Conservation (phyloP, 37 sponge, comb jelly and placozoan genomes). For the Halichondria panicea region DNA sequence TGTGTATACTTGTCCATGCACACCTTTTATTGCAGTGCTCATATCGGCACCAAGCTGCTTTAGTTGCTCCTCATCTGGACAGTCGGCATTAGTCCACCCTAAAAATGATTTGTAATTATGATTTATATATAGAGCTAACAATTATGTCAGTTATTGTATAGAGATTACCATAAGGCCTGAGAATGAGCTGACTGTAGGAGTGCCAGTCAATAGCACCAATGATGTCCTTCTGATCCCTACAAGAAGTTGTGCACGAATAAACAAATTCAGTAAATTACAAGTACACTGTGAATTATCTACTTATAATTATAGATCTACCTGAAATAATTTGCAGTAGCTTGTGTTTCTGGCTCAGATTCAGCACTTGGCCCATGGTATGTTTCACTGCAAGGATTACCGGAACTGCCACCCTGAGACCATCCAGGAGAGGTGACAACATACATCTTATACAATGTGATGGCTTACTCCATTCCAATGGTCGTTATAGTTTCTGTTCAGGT, state of each 20-base stretch:
- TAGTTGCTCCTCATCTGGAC: constrained; percentile 62
- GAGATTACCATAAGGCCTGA: constrained; percentile 67
- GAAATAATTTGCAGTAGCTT: constrained; percentile 57
- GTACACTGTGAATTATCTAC: not conserved
- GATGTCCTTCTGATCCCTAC: constrained; percentile 31
- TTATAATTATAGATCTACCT: constrained; percentile 10
- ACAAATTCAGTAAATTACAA: not conserved
- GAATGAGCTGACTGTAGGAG: constrained; percentile 74
- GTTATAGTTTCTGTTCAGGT: constrained; percentile 81
- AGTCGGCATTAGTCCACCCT: constrained; percentile 54
- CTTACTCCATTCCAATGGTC: constrained; percentile 7
- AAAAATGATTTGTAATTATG: not conserved
- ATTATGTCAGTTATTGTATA: not conserved
- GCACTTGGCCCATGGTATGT: constrained; percentile 65
- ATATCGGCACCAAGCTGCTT: constrained; percentile 34
- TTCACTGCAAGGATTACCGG: constrained; percentile 67
- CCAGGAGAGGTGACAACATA: not conserved
- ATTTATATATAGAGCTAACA: not conserved
- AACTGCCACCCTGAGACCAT: constrained; percentile 51
- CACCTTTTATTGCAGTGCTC: not conserved
- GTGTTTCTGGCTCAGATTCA: constrained; percentile 79
- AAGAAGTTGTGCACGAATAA: not conserved
- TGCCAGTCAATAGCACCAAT: constrained; percentile 84
- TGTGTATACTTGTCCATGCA: constrained; percentile 33
- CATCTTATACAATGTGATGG: not conserved